Conservation (phyloP, 64 coral and sea anemone genomes). For the Stichodactyla mertensii region DNA sequence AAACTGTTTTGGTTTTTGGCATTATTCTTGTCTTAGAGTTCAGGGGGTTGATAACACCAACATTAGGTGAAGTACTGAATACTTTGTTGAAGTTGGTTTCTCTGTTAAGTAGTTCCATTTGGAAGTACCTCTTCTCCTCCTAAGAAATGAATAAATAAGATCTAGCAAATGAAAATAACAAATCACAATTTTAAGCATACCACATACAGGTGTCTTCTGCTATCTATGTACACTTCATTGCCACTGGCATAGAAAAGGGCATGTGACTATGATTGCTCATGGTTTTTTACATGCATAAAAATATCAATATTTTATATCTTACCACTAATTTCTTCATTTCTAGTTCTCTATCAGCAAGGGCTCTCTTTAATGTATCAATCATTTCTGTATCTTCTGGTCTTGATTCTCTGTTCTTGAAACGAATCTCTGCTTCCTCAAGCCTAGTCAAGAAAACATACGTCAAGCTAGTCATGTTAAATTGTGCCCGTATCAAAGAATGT, state of each 20-base stretch:
- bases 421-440: slow-evolving; percentile 91
- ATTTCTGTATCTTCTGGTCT: slow-evolving; percentile 83
- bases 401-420: slow-evolving; percentile 75
- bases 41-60: slow-evolving; percentile 90
- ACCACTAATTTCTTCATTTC: slow-evolving; percentile 97
- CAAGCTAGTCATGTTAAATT: background rate
- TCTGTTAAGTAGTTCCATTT: slow-evolving; percentile 88
- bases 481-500: too few relatives aligned
- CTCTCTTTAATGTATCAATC: slow-evolving; percentile 72
- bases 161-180: too few relatives aligned
- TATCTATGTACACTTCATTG: too few relatives aligned
- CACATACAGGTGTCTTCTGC: too few relatives aligned
- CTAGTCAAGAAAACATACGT: slow-evolving; percentile 30
- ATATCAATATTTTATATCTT: background rate
- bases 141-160: slow-evolving; percentile 18
- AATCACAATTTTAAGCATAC: too few relatives aligned
- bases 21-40: slow-evolving; percentile 62
- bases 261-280: too few relatives aligned
- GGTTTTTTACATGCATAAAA: too few relatives aligned
- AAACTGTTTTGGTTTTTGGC: slow-evolving; percentile 37
- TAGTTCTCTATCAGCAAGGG: slow-evolving; percentile 79
- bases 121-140: slow-evolving; percentile 95
- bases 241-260: too few relatives aligned
- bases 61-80: slow-evolving; percentile 77
- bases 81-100: slow-evolving; percentile 98